Conservation (phyloP, 2,113 vertebrate species). For the Ciconia boyciana region DNA sequence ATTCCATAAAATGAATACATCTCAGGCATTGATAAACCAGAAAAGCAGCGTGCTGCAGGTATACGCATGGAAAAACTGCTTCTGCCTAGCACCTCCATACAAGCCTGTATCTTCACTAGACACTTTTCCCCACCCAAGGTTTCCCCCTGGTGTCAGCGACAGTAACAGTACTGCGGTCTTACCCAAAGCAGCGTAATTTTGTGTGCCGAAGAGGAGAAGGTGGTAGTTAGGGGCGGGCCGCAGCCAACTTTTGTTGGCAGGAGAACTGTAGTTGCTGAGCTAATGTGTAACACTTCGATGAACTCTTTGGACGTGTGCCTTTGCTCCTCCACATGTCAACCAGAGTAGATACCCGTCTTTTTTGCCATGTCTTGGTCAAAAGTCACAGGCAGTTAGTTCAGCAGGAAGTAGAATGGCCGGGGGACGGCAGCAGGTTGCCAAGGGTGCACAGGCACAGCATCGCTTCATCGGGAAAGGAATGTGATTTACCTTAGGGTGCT, state of each 20-base stretch:
- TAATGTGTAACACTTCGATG: rapidly evolving
- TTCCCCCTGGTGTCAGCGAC: not conserved
- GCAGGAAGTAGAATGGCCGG: rapidly evolving
- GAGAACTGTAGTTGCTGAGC: rapidly evolving
- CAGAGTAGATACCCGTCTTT: rapidly evolving
- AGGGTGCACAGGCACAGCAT: rapidly evolving
- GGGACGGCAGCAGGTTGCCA: rapidly evolving
- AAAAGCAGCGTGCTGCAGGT: rapidly evolving
- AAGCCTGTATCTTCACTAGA: rapidly evolving
- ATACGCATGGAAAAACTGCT: rapidly evolving
- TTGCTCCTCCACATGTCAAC: rapidly evolving
- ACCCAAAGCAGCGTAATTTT: rapidly evolving
- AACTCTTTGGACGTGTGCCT: rapidly evolving
- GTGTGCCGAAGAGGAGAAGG: rapidly evolving
- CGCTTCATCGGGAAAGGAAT: rapidly evolving
- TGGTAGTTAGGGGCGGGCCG: rapidly evolving
- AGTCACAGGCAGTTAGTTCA: not conserved
- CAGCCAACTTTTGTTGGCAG: rapidly evolving
- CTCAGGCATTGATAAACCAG: not conserved
- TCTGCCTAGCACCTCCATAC: not conserved
- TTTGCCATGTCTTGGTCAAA: not conserved
- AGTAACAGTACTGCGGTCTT: rapidly evolving
- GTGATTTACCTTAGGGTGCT: too few species aligned
- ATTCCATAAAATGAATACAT: not conserved
- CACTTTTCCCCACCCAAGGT: not conserved